Conservation (phyloP, 37 sponge, comb jelly and placozoan genomes). For the Halichondria panicea region DNA sequence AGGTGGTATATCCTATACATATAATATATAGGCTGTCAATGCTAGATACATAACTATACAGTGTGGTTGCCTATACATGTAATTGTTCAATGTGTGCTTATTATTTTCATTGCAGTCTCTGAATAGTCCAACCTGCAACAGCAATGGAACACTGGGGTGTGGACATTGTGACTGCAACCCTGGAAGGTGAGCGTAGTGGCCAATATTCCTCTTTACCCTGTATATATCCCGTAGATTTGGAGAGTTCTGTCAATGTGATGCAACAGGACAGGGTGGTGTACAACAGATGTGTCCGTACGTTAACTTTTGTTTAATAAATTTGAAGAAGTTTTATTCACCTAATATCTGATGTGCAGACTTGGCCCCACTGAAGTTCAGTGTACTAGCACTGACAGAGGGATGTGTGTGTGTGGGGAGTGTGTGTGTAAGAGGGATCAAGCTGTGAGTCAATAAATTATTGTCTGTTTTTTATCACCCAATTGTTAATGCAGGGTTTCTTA, state of each 20-base stretch:
- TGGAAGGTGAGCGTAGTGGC: slow-evolving; percentile 43
- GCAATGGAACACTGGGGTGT: slow-evolving; percentile 62
- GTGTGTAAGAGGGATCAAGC: slow-evolving; percentile 25
- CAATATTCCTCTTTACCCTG: neutral
- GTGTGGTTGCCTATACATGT: neutral
- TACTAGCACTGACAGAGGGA: slow-evolving; percentile 46
- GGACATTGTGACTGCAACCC: slow-evolving; percentile 67
- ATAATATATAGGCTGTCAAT: too few relatives aligned
- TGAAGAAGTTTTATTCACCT: neutral
- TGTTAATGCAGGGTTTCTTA: neutral
- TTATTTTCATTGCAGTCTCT: neutral
- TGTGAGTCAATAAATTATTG: neutral
- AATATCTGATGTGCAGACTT: neutral
- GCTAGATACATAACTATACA: too few relatives aligned
- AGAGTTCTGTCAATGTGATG: slow-evolving; percentile 57
- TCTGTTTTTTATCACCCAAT: neutral
- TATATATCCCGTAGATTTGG: neutral
- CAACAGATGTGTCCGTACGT: slow-evolving; percentile 47
- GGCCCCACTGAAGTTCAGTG: slow-evolving; percentile 32
- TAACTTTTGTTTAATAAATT: neutral
- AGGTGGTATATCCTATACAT: too few relatives aligned
- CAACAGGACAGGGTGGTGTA: slow-evolving; percentile 9
- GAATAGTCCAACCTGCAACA: slow-evolving; percentile 37
- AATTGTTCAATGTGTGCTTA: neutral
- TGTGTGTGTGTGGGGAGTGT: slow-evolving; percentile 65